Percentiles rank a stretch among this genome's conserved stretches.
Evolutionary conservation across 2,888 invertebrate genomes (phyloP).

Genomic region (Phasia obesa): DNA sequence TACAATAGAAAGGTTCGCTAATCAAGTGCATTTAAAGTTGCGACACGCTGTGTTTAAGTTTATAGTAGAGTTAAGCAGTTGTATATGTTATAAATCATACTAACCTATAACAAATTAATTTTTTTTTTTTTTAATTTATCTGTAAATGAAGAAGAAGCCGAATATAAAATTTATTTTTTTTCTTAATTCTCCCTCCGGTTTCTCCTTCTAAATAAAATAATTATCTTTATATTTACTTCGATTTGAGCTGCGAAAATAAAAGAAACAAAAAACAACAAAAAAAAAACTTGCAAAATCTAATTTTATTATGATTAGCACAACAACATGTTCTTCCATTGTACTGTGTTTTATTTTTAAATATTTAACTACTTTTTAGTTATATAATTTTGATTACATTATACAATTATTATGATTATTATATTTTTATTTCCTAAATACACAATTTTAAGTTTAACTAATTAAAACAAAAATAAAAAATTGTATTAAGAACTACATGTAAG

Average conservation of each 20-base stretch:
- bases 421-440: conserved; percentile 44
- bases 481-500: conserved; percentile 46
- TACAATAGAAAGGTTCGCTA: background rate
- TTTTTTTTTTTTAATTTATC: background rate
- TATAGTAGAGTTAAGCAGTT: background rate
- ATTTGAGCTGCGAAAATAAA: conserved; percentile 19
- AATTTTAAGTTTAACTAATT: conserved; percentile 44
- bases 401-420: conserved; percentile 17
- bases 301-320: conserved; percentile 66
- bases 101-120: background rate
- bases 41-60: background rate
- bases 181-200: too few species aligned
- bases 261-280: background rate
- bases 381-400: conserved; percentile 50
- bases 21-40: conserved; percentile 25
- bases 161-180: background rate
- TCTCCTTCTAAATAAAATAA: background rate
- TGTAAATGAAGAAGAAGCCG: background rate
- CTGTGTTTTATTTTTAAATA: conserved; percentile 67
- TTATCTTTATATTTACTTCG: conserved; percentile 13
- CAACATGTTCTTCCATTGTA: conserved; percentile 69
- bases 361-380: conserved; percentile 53
- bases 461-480: conserved; percentile 14
- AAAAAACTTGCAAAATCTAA: conserved; percentile 60
- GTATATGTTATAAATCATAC: background rate